phyloP scores from a whole-genome alignment of 2,888 invertebrate genomes.

The Pseudoips prasinana region DNA sequence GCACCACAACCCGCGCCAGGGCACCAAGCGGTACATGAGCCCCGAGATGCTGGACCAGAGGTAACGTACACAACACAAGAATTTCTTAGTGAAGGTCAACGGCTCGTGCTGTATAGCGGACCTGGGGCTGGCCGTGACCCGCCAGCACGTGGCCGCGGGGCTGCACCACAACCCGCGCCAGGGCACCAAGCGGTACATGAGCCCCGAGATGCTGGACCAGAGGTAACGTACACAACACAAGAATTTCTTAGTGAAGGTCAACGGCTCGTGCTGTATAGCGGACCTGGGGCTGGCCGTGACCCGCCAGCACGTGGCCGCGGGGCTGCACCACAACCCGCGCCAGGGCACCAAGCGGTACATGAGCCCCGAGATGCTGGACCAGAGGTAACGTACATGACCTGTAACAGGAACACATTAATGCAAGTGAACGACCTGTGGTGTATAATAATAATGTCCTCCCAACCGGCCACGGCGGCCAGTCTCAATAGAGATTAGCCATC shows the following conservation, averaged over 20 bases:
- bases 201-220: conserved; percentile 95
- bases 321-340: conserved; percentile 80
- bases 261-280: conserved; percentile 95
- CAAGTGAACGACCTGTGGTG: conserved; percentile 93
- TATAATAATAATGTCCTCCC: too few relatives aligned
- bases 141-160: conserved; percentile 83
- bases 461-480: too few relatives aligned
- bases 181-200: conserved; percentile 97
- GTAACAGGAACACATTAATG: conserved; percentile 84
- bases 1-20: conserved; percentile 86
- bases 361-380: conserved; percentile 96
- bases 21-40: conserved; percentile 97
- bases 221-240: conserved; percentile 74
- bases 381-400: too few relatives aligned
- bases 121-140: conserved; percentile 94
- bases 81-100: conserved; percentile 94
- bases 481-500: too few relatives aligned
- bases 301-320: conserved; percentile 84
- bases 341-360: conserved; percentile 97
- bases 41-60: conserved; percentile 96
- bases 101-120: conserved; percentile 97
- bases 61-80: conserved; percentile 85
- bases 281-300: conserved; percentile 96
- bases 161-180: conserved; percentile 85
- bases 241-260: conserved; percentile 87